These are phyloP conservation scores for Andrena marginata DNA, from an alignment of 2,888 invertebrate species.

Conservation along the genomic window DNA sequence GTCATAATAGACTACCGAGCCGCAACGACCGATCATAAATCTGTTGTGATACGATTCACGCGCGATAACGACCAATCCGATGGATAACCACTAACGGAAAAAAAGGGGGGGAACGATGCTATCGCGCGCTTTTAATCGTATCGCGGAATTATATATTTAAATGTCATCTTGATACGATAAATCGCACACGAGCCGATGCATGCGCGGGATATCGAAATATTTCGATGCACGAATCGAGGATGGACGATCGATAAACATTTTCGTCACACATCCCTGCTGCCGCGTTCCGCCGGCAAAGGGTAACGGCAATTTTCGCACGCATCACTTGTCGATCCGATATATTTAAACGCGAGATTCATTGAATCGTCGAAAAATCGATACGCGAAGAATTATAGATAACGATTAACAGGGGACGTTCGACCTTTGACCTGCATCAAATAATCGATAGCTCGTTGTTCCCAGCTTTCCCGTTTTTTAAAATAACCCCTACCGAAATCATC, in stretches of 20 bases:
- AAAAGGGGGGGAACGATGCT: not conserved
- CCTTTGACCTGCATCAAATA: not conserved
- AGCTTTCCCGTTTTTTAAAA: no score
- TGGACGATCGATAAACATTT: not conserved
- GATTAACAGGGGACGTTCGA: slow-evolving; percentile 5
- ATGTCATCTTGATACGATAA: slow-evolving; percentile 17
- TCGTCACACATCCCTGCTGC: not conserved
- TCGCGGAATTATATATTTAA: slow-evolving; percentile 29
- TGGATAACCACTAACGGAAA: slow-evolving; percentile 27
- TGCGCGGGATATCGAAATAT: not conserved
- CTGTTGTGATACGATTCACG: slow-evolving; percentile 47
- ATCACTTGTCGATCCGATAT: not conserved
- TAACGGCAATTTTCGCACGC: no score
- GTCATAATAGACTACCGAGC: slow-evolving; percentile 24
- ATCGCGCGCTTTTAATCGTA: slow-evolving; percentile 39
- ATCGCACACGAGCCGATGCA: not conserved
- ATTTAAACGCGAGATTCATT: not conserved
- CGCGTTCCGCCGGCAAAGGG: no score
- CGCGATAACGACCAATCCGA: slow-evolving; percentile 51
- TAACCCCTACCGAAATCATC: not conserved
- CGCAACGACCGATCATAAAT: slow-evolving; percentile 50
- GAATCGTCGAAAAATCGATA: slow-evolving; percentile 7
- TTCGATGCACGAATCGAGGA: not conserved
- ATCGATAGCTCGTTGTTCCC: not conserved
- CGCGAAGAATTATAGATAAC: slow-evolving; percentile 6